These are phyloP conservation scores for Drosophila sordidula DNA, from an alignment of 2,888 invertebrate species.

Conservation along the genomic window DNA sequence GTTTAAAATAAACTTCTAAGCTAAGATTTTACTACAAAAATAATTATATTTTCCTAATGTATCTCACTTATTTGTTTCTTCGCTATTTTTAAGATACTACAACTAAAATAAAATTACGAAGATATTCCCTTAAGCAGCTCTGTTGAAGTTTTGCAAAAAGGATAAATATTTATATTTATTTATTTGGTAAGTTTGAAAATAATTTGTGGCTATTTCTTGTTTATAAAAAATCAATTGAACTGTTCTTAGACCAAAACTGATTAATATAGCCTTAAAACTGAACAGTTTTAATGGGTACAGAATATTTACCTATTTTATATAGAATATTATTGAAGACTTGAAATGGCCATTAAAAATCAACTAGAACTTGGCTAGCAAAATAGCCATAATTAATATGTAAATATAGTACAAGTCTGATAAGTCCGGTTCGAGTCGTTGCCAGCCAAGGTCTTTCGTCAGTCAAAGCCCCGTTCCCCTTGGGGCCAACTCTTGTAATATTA, in stretches of 20 bases:
- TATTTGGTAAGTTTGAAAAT: background rate
- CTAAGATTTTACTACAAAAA: no score
- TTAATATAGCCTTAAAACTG: no score
- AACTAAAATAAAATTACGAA: background rate
- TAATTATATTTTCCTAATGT: no score
- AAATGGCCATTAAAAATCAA: background rate
- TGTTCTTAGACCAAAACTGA: no score
- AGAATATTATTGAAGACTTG: background rate
- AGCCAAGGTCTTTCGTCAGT: background rate
- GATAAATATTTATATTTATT: no score
- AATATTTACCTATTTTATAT: background rate
- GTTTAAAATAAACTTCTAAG: no score
- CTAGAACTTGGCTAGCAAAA: background rate
- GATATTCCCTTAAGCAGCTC: background rate
- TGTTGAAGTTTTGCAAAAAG: no score
- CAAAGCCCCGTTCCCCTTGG: background rate
- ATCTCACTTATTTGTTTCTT: background rate
- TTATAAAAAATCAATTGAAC: no score
- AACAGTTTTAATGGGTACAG: no score
- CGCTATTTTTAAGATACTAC: background rate
- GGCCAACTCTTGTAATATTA: conserved; percentile 61
- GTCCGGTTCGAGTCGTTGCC: background rate
- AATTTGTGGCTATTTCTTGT: no score
- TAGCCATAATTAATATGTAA: background rate
- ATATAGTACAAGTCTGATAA: background rate